phyloP scores from a whole-genome alignment of 2,797 vertebrate species.

The Lerista edwardsae region DNA sequence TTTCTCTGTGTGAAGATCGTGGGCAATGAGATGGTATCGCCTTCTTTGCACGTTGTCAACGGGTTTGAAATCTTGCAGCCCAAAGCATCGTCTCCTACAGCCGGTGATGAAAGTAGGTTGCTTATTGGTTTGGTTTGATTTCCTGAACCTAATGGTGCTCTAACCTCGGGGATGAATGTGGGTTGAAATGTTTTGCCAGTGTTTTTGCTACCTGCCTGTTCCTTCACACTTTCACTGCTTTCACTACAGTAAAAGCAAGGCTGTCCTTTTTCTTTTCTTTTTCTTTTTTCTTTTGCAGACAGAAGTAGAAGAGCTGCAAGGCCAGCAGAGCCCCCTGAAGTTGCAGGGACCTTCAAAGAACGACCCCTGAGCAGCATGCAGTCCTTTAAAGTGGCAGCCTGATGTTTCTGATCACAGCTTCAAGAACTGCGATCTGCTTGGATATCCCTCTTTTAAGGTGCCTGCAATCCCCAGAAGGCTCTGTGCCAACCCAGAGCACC shows the following conservation, averaged over 20 bases:
- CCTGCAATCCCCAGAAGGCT: too few relatives aligned
- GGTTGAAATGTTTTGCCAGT: not conserved
- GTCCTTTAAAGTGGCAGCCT: too few relatives aligned
- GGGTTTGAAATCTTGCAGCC: conserved; percentile 11
- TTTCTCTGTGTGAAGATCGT: not conserved
- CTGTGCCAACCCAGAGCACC: too few relatives aligned
- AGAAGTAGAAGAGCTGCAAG: too few relatives aligned
- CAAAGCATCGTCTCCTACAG: not conserved
- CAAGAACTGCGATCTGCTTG: too few relatives aligned
- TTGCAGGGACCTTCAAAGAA: too few relatives aligned
- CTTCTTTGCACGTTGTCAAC: not conserved
- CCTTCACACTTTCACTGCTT: not conserved
- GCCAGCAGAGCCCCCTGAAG: too few relatives aligned
- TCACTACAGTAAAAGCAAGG: not conserved
- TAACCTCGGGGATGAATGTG: not conserved
- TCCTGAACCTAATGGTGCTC: not conserved
- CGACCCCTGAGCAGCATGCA: too few relatives aligned
- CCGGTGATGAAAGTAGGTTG: not conserved
- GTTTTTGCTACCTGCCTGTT: not conserved
- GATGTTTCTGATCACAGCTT: too few relatives aligned
- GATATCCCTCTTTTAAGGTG: too few relatives aligned
- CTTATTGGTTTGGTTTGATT: not conserved
- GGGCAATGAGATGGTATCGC: not conserved
- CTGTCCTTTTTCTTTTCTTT: not conserved
- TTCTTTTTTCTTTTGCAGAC: not conserved